Conservation (phyloP, 2,797 vertebrate species). For the Macropodus opercularis region DNA sequence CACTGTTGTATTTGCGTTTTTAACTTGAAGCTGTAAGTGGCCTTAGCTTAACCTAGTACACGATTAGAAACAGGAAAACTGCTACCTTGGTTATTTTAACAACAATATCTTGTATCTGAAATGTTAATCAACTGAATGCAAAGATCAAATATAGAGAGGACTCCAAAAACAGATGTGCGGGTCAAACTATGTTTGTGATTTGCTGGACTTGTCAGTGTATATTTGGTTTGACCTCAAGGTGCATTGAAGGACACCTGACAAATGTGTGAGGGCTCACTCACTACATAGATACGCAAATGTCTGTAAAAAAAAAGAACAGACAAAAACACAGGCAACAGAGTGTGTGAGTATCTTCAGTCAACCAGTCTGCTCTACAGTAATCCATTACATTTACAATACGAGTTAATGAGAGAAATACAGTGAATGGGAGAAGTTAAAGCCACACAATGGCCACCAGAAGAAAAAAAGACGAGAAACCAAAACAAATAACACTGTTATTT, state of each 20-base stretch:
- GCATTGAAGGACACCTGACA: conserved; percentile 12
- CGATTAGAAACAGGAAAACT: not conserved
- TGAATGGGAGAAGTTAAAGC: conserved; percentile 46
- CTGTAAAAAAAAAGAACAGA: conserved; percentile 21
- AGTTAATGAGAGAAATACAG: conserved; percentile 57
- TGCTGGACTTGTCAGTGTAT: not conserved
- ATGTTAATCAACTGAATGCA: too few species aligned
- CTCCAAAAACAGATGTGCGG: too few species aligned
- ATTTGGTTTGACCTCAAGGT: conserved; percentile 3
- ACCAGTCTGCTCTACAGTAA: conserved; percentile 44
- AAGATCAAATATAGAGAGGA: too few species aligned
- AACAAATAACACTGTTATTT: conserved; percentile 68
- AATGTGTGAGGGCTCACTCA: conserved; percentile 6
- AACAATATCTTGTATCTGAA: too few species aligned
- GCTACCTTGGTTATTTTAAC: too few species aligned
- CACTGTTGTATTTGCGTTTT: not conserved
- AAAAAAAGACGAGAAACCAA: not conserved
- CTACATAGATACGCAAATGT: conserved; percentile 9
- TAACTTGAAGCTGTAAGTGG: not conserved
- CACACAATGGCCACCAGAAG: conserved; percentile 67
- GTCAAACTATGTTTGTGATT: too few species aligned
- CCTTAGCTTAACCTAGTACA: conserved; percentile 2
- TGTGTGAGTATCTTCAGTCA: conserved; percentile 27
- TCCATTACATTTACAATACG: conserved; percentile 48
- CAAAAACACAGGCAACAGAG: conserved; percentile 28